Base-by-base conservation (phyloP, 2,888 invertebrate species). In the Colletes collaris region DNA sequence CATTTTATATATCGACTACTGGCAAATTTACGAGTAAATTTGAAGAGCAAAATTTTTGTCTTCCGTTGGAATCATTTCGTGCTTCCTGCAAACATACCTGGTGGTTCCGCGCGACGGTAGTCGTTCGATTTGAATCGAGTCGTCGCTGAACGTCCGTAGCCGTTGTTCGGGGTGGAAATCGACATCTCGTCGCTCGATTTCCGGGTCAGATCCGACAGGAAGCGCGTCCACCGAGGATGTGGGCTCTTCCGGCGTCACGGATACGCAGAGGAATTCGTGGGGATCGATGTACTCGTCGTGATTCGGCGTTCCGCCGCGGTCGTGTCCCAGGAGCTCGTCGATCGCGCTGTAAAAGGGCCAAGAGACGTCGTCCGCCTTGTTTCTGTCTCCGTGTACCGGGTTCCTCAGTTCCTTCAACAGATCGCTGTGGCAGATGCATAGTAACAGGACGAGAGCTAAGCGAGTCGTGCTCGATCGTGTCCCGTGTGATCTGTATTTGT, bases 281-380 rank as follows among this genome's bases (percentile, higher is more conserved):
- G 91, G 90, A 85, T 92, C 89, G 68, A 92, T 87, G 53, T 84
- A 83, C 19, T 82, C 87, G 58, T 87, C 83, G 73, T 82, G 77
- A 69, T 75, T 84, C 72, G 82, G 81, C 68, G 86, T 82, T 49
- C 67, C 77, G 16, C 79, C 77, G 19, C 79, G 74, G 49, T 77
- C 81, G 81, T 82, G 64, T 40, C 89, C 89, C 40, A 90, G 83
- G 37, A 91, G 86, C 78, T 91, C 89, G 84, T 90, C 91, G 83
- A 91, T 90, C 40, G 90, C 90, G 59, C 82, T 82, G 87, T 90
- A 91, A 80, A 91, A 92, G 65, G 91, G 91, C 91, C 90, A 90
- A 37, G 91, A 91, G 50, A 91, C 88, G 83, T 91, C 91, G 87
- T 92, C 89, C 63, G 89, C 89, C 64, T 88, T 88, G 87, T 91